Evolutionary conservation across 2,888 invertebrate genomes (phyloP).

Genomic region (Germaria angustata): DNA sequence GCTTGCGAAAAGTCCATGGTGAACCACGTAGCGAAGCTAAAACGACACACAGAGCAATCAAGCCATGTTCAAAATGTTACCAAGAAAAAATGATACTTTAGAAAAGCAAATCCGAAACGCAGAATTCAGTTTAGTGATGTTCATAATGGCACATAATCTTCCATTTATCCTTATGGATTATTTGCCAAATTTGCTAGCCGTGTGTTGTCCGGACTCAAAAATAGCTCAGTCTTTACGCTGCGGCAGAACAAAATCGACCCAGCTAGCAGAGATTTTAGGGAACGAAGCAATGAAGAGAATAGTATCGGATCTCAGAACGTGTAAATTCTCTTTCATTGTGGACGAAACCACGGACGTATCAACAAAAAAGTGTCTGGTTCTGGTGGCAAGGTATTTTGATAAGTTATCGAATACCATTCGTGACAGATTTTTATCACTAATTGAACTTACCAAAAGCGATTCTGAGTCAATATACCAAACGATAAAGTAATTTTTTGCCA

Average conservation of each 20-base stretch:
- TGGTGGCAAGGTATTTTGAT: neutral
- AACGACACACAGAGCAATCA: neutral
- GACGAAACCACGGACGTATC: constrained; percentile 12
- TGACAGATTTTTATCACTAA: neutral
- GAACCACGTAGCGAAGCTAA: neutral
- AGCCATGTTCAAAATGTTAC: neutral
- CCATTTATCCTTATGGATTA: neutral
- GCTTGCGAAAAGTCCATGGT: constrained; percentile 2
- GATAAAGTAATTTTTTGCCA: neutral
- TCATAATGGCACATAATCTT: neutral
- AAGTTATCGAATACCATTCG: neutral
- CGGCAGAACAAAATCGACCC: neutral
- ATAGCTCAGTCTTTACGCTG: neutral
- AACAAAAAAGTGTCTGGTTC: neutral
- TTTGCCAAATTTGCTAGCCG: neutral
- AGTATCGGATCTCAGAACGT: constrained; percentile 1
- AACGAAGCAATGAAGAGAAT: neutral
- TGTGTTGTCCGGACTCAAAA: neutral
- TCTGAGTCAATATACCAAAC: neutral
- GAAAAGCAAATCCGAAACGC: neutral
- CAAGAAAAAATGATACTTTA: neutral
- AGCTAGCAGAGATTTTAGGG: neutral
- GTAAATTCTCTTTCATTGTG: neutral
- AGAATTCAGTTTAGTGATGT: constrained; percentile 3
- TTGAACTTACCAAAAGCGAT: neutral